Evolutionary conservation across 2,888 invertebrate species (phyloP), one percentile per base, ranked within the genome.

Genomic region (Pristionchus arcanus): DNA sequence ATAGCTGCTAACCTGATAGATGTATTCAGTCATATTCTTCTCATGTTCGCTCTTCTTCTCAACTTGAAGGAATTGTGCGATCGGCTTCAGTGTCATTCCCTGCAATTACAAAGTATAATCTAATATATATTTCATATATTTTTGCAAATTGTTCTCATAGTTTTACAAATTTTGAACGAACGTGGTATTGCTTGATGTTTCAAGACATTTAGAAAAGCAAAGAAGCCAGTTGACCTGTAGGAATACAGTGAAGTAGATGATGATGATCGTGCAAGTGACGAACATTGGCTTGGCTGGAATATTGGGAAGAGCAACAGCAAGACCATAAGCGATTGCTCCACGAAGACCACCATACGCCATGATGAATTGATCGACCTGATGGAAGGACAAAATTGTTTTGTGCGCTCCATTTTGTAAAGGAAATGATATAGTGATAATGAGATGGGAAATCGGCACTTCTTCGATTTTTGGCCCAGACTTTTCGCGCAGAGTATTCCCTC

Each of bases 211-310:
- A n/a, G n/a, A 42, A 25, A 59, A 63, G 13, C 42, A 63, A 37
- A 34, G 31, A 34, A 9, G 9, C 59, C n/a, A 15, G 15, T 91
- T 89, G 90, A 97, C 97, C 96, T 99, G 99, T 94, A 99, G 96
- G 96, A 99, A 99, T 21, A 99, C 98, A 9, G 99, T 99, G 96
- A 99, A 99, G 96, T 98, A 98, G 94, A 99, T 97, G 93, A 99
- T 98, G 89, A 98, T 97, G 95, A 99, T 98, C 11, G 98, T 98
- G 5, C 98, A 98, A 53, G 99, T 99, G 93, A 98, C 97, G 96
- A 98, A 98, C 98, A 68, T 97, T 97, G 97, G 97, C 95, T 98
- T 98, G 89, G 97, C 96, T 90, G 97, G 97, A 92, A 97, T 97
- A 37, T 97, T 96, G 42, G 97, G 81, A 94, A 98, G 97, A 93